Evolutionary conservation across 2,888 invertebrate genomes (phyloP), one percentile per base, ranked within the genome.

Genomic region (Phortica magna): DNA sequence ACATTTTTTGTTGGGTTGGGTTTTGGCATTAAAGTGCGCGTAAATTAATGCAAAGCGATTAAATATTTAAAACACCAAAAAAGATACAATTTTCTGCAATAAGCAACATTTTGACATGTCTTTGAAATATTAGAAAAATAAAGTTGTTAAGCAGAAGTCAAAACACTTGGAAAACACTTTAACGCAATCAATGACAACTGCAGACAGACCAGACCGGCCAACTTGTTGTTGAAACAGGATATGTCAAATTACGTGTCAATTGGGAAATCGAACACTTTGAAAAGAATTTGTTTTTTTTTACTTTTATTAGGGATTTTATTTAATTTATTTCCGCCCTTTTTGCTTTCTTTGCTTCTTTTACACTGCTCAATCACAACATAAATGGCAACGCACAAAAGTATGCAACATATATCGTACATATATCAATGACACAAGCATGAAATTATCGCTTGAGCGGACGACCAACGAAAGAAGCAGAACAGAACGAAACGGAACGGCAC

Each of bases 161-260:
- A 14, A 48, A 9, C 9, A 48, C 14, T 48, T 48, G 14, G 48
- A 48, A 48, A 48, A 14, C 14, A 9, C 48, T 48, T 48, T 0
- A 48, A 48, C 48, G 7, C 48, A 12, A 48, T 48, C 48, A 48
- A 48, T 48, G 48, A 48, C 48, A 48, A 14, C 48, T 14, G 48
- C 9, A 48, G 48, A 48, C 48, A 48, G 48, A 14, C 2, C 5
- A 43, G 43, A 43, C 43, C 7, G 48, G 31, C 2, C 31, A 31
- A 48, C 48, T 48, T 14, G 9, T 14, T 12, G 1, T 48, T 48
- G 17, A 61, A 9, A 61, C 17, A 61, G 65, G 39, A 65, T 39
- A 39, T 41, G 65, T n/a, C 65, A 76, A 85, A 88, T 88, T 84
- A 85, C 87, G 88, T 85, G 85, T 88, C 85, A 85, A 85, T 87